phyloP scores from a whole-genome alignment of 2,113 vertebrate genomes.

The Gallinago media region DNA sequence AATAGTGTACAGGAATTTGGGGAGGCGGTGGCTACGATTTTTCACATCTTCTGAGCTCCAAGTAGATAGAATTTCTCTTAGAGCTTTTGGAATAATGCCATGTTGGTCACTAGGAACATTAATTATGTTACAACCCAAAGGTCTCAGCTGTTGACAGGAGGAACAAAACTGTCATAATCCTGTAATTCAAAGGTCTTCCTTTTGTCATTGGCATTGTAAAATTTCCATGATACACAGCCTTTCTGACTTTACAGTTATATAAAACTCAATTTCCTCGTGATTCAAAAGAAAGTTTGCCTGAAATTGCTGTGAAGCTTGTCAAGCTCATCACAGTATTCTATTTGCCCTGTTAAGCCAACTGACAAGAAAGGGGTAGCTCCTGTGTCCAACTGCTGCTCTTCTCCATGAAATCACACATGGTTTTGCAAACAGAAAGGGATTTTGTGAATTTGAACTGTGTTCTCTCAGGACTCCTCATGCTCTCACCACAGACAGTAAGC shows the following conservation, averaged over 20 bases:
- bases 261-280: not conserved
- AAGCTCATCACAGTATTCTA: not conserved
- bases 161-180: not conserved
- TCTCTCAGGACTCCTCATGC: not conserved
- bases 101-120: constrained; percentile 87
- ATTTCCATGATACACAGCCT: not conserved
- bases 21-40: constrained; percentile 65
- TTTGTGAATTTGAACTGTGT: not conserved
- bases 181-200: not conserved
- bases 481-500: not conserved
- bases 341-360: not conserved
- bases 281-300: not conserved
- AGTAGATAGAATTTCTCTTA: constrained; percentile 83
- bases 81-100: constrained; percentile 87
- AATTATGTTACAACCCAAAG: constrained; percentile 90
- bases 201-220: not conserved
- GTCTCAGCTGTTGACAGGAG: constrained; percentile 81
- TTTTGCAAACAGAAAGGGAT: not conserved
- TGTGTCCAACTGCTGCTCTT: not conserved
- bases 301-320: not conserved
- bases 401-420: not conserved
- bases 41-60: constrained; percentile 86
- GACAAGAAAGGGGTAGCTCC: not conserved
- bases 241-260: not conserved
- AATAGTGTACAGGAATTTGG: constrained; percentile 91